These are phyloP conservation scores for Eriocheir sinensis DNA, from an alignment of 1,140 invertebrate genomes.

Conservation along the genomic window DNA sequence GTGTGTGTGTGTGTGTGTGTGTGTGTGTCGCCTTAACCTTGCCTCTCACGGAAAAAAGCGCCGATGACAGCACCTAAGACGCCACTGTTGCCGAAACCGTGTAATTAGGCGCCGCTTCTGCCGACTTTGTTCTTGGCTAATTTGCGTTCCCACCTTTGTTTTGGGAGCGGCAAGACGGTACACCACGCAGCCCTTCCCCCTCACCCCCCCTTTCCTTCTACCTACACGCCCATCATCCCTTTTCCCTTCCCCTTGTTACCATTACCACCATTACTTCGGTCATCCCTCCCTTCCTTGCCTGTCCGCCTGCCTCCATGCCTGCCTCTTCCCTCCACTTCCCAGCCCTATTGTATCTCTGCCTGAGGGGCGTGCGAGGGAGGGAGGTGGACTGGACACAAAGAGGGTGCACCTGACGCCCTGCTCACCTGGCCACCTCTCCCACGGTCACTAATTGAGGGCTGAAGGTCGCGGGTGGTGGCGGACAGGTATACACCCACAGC, in stretches of 20 bases:
- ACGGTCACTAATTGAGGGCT: conserved; percentile 68
- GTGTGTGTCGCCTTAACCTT: neutral
- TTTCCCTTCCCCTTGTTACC: conserved; percentile 15
- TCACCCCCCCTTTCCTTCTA: neutral
- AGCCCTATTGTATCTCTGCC: conserved; percentile 10
- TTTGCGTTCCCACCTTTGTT: conserved; percentile 15
- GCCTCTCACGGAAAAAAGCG: neutral
- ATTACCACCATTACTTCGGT: conserved; percentile 6
- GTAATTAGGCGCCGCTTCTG: neutral
- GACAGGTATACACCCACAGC: neutral
- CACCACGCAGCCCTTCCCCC: too few species aligned
- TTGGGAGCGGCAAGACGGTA: neutral
- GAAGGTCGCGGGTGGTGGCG: conserved; percentile 57
- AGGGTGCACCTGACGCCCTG: conserved; percentile 59
- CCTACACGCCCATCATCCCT: too few species aligned
- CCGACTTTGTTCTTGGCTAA: neutral
- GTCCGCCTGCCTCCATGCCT: neutral
- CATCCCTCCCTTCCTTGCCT: neutral
- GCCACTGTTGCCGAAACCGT: neutral
- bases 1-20: conserved; percentile 43
- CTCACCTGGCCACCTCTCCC: conserved; percentile 57
- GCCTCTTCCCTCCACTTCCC: neutral
- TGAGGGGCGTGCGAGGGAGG: neutral
- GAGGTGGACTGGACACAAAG: neutral
- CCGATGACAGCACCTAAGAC: neutral